Conservation (phyloP, 2,888 invertebrate species). For the Amphipoea oculea region DNA sequence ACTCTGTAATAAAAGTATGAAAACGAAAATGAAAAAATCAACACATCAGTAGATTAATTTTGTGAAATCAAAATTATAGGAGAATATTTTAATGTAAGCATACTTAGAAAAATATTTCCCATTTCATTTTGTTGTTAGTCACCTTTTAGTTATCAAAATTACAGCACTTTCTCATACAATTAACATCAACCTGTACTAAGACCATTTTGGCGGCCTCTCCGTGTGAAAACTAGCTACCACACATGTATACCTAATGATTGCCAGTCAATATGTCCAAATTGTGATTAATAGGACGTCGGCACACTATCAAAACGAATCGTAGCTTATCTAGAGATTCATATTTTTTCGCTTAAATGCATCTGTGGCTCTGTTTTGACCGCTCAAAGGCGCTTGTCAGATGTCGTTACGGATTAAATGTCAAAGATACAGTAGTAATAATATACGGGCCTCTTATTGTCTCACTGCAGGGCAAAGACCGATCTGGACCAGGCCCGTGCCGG, state of each 20-base stretch:
- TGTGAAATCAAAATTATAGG: no score
- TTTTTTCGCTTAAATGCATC: slow-evolving; percentile 72
- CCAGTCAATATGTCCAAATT: slow-evolving; percentile 87
- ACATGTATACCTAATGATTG: slow-evolving; percentile 80
- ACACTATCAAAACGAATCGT: slow-evolving; percentile 65
- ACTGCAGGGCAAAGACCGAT: background rate
- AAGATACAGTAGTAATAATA: slow-evolving; percentile 4
- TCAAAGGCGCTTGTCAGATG: slow-evolving; percentile 59
- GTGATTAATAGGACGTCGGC: slow-evolving; percentile 84
- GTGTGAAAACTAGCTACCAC: slow-evolving; percentile 83
- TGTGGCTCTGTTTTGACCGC: slow-evolving; percentile 70
- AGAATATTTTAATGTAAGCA: no score
- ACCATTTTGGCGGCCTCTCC: slow-evolving; percentile 73
- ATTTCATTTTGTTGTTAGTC: no score
- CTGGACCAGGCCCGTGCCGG: no score
- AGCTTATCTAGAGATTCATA: slow-evolving; percentile 67
- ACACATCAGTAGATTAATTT: no score
- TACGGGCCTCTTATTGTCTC: background rate
- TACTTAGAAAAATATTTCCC: no score
- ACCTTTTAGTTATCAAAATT: no score
- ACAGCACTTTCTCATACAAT: slow-evolving; percentile 6
- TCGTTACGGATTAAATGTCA: slow-evolving; percentile 71
- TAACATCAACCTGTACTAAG: slow-evolving; percentile 71
- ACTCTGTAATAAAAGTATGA: background rate
- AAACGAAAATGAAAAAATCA: background rate